phyloP scores from a whole-genome alignment of 2,888 invertebrate genomes.

The Sussaba pulchella region DNA sequence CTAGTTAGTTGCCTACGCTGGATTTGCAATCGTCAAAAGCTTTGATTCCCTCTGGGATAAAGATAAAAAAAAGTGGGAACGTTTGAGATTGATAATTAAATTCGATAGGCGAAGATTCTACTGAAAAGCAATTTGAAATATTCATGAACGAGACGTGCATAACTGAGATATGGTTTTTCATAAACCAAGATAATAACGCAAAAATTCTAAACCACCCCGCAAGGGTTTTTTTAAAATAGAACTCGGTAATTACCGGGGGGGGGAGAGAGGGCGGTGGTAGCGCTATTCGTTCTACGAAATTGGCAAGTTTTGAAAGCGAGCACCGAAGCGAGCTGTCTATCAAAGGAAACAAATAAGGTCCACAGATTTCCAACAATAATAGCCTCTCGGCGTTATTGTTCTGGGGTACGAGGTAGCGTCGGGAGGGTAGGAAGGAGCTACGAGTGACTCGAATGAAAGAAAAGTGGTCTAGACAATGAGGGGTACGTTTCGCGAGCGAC shows the following conservation, averaged over 20 bases:
- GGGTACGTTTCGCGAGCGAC: constrained; percentile 27
- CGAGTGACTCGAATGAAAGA: constrained; percentile 39
- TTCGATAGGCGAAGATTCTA: too few species aligned
- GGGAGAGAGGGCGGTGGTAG: too few species aligned
- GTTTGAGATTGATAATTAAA: too few species aligned
- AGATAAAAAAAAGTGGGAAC: too few species aligned
- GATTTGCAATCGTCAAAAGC: too few species aligned
- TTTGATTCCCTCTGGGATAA: too few species aligned
- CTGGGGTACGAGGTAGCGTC: constrained; percentile 42
- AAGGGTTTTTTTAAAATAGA: not conserved
- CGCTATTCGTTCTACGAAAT: constrained; percentile 16
- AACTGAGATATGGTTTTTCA: not conserved
- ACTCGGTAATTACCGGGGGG: constrained; percentile 19
- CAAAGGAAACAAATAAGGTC: constrained; percentile 43
- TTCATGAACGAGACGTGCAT: not conserved
- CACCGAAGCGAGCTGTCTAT: constrained; percentile 27
- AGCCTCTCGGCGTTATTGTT: constrained; percentile 50
- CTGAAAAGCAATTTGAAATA: not conserved
- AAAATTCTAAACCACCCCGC: not conserved
- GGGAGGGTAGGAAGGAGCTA: not conserved
- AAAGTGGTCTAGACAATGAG: constrained; percentile 49
- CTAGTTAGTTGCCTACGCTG: too few species aligned
- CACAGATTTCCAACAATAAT: constrained; percentile 53
- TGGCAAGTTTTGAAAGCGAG: constrained; percentile 15
- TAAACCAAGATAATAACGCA: not conserved